Conservation (phyloP, 2,888 invertebrate species). For the Dynastes tityus region DNA sequence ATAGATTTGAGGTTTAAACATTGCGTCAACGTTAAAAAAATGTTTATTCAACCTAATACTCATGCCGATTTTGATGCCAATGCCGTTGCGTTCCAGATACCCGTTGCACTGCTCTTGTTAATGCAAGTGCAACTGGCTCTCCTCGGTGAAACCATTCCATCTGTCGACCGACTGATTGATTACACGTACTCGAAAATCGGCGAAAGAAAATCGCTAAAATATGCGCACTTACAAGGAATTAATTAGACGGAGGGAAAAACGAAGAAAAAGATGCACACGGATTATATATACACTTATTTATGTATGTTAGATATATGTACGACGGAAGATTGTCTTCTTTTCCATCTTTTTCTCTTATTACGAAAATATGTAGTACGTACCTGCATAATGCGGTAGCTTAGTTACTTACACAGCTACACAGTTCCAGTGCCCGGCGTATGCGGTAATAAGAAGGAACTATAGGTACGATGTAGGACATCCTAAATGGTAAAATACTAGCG, state of each 20-base stretch:
- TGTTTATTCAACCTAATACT: no score
- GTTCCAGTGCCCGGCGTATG: no score
- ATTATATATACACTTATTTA: not conserved
- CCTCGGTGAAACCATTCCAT: constrained; percentile 23
- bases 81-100: constrained; percentile 14
- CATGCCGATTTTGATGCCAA: no score
- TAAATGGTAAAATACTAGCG: no score
- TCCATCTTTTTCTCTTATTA: constrained; percentile 1
- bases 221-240: not conserved
- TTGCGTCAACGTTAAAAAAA: no score
- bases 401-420: no score
- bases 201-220: constrained; percentile 6
- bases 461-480: no score
- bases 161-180: constrained; percentile 25
- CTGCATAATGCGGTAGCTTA: no score
- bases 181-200: constrained; percentile 18
- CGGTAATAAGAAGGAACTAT: no score
- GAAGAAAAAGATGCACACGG: no score
- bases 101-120: not conserved
- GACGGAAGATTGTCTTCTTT: not conserved
- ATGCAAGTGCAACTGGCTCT: constrained; percentile 17
- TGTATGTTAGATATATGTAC: not conserved
- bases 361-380: constrained; percentile 3
- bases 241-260: constrained; percentile 10
- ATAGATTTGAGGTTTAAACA: no score